Conservation (phyloP, 2,888 invertebrate species). For the Myathropa florea region DNA sequence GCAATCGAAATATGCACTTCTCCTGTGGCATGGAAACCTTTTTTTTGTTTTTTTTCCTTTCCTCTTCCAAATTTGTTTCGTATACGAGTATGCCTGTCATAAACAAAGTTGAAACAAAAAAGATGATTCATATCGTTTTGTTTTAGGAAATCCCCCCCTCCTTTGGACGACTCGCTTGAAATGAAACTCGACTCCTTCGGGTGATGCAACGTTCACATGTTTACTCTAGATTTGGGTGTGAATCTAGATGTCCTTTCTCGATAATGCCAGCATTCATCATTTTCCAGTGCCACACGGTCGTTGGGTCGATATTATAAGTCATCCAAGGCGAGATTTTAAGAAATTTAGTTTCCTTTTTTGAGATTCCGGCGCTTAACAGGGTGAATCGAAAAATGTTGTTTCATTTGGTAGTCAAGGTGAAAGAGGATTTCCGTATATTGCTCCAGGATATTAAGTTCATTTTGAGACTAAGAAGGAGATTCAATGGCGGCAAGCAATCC, state of each 20-base stretch:
- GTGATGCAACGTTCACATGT: slow-evolving; percentile 6
- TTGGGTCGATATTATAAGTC: background rate
- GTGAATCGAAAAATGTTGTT: background rate
- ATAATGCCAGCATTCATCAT: slow-evolving; percentile 27
- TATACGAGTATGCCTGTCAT: background rate
- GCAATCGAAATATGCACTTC: background rate
- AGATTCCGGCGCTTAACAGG: background rate
- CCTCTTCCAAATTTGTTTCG: background rate
- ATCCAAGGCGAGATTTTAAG: background rate
- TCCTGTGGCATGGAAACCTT: background rate
- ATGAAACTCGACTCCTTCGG: slow-evolving; percentile 33
- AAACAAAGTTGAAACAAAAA: slow-evolving; percentile 3
- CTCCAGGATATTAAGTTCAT: no score
- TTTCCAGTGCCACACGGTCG: background rate
- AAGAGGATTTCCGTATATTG: no score
- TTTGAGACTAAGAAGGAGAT: no score
- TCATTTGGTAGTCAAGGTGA: background rate
- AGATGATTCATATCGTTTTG: slow-evolving; percentile 44
- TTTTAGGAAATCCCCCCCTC: slow-evolving; percentile 26
- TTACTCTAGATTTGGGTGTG: slow-evolving; percentile 29
- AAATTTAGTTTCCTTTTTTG: background rate
- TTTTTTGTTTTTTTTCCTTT: background rate
- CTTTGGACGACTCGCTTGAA: background rate
- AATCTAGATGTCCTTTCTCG: slow-evolving; percentile 22
- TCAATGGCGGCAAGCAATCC: no score